Evolutionary conservation across 1,140 invertebrate species (phyloP).

Genomic region (Meloidogyne exigua): DNA sequence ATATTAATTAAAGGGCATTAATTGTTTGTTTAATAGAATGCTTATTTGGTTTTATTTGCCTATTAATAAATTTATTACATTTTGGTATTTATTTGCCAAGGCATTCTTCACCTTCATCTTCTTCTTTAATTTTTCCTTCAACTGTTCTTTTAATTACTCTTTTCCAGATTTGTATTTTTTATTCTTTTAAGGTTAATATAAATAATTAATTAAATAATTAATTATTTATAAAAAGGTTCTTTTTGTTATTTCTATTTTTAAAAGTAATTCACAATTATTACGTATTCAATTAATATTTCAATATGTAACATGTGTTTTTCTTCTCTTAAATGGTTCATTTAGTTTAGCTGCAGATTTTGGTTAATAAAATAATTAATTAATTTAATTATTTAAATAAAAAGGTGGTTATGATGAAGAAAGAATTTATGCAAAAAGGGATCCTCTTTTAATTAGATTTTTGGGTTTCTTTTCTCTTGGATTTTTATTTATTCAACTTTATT

Average conservation of each 20-base stretch:
- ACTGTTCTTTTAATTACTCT: constrained; percentile 50
- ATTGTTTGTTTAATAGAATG: constrained; percentile 58
- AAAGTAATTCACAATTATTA: constrained; percentile 42
- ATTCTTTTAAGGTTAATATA: constrained; percentile 49
- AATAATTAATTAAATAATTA: background rate
- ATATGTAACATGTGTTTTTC: constrained; percentile 59
- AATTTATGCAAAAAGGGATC: constrained; percentile 48
- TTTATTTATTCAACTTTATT: constrained; percentile 55
- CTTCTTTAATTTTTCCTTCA: constrained; percentile 30
- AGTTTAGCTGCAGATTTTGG: constrained; percentile 61
- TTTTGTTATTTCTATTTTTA: constrained; percentile 54
- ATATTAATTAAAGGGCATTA: constrained; percentile 47
- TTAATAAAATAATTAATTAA: background rate
- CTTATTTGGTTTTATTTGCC: constrained; percentile 52
- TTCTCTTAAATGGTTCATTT: constrained; percentile 58
- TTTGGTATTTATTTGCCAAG: constrained; percentile 49
- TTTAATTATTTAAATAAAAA: background rate
- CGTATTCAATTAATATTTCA: constrained; percentile 58
- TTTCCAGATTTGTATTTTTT: constrained; percentile 52
- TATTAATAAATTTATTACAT: constrained; percentile 57
- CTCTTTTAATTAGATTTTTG: constrained; percentile 52
- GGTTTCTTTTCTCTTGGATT: constrained; percentile 57
- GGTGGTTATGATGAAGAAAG: constrained; percentile 55
- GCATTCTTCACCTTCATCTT: background rate
- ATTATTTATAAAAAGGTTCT: constrained; percentile 41